These are phyloP conservation scores for Tamias sibiricus DNA, from an alignment of 2,113 vertebrate genomes.

Conservation along the genomic window DNA sequence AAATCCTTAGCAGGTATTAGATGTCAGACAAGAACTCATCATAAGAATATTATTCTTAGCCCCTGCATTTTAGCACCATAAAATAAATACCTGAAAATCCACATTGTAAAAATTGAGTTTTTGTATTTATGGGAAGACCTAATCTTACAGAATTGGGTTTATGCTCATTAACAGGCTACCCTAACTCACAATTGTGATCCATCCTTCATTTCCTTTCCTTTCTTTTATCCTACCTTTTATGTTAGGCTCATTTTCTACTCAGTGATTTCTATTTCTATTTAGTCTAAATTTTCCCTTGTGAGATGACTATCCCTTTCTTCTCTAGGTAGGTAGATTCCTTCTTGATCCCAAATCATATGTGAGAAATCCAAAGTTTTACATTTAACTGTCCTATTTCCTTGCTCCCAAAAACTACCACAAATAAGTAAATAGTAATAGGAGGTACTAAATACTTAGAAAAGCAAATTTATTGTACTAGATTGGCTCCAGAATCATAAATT, in stretches of 20 bases:
- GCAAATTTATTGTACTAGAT: background rate
- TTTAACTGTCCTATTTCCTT: constrained; percentile 10
- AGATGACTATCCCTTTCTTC: background rate
- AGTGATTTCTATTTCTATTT: background rate
- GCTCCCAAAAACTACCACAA: background rate
- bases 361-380: background rate
- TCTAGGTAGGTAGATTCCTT: background rate
- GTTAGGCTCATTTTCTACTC: background rate
- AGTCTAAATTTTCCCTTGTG: background rate
- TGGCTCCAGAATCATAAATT: background rate
- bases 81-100: background rate
- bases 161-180: background rate
- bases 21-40: background rate
- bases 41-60: background rate
- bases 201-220: background rate
- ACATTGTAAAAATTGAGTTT: background rate
- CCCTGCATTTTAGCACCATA: background rate
- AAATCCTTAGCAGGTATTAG: background rate
- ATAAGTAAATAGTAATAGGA: constrained; percentile 31
- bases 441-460: constrained; percentile 20
- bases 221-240: background rate
- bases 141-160: background rate
- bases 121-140: background rate
- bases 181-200: background rate
- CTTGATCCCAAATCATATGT: background rate